Percentiles rank a stretch among this genome's conserved stretches.
Evolutionary conservation across 2,113 vertebrate genomes (phyloP).

Genomic region (Cromileptes altivelis): DNA sequence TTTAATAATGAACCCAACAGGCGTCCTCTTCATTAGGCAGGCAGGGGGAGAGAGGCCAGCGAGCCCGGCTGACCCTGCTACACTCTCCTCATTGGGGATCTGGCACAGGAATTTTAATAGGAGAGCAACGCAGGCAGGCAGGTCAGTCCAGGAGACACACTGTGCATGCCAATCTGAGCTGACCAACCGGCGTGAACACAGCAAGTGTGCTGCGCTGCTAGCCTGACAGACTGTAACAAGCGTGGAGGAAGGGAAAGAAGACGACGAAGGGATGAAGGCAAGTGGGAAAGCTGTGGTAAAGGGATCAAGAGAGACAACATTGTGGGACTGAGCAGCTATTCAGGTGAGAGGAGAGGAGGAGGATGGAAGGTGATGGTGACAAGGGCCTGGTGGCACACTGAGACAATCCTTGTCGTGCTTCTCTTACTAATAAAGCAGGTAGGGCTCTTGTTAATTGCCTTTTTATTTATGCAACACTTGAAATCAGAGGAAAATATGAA

Average conservation of each 20-base stretch:
- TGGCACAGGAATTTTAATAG: constrained; percentile 85
- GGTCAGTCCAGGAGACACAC: constrained; percentile 74
- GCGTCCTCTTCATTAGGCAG: constrained; percentile 81
- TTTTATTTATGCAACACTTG: constrained; percentile 42
- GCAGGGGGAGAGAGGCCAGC: constrained; percentile 72
- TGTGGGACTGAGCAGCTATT: constrained; percentile 57
- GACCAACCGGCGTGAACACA: constrained; percentile 71
- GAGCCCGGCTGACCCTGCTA: constrained; percentile 76
- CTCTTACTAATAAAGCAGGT: constrained; percentile 60
- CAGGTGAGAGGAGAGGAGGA: constrained; percentile 59
- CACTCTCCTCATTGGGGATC: constrained; percentile 77
- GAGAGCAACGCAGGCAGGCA: constrained; percentile 73
- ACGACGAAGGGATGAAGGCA: constrained; percentile 55
- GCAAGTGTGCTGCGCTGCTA: constrained; percentile 60
- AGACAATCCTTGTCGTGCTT: constrained; percentile 29
- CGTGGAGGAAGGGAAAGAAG: constrained; percentile 48
- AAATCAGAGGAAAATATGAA: constrained; percentile 29
- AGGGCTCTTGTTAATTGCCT: constrained; percentile 35
- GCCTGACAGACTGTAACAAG: constrained; percentile 72
- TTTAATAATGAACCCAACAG: constrained; percentile 84
- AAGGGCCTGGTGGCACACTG: constrained; percentile 41
- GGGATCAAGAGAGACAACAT: constrained; percentile 68
- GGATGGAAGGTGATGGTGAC: constrained; percentile 43
- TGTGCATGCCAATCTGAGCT: constrained; percentile 81
- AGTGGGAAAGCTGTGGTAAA: constrained; percentile 57